These are phyloP conservation scores for Lagria hirta DNA, from an alignment of 2,888 invertebrate species.

Conservation along the genomic window DNA sequence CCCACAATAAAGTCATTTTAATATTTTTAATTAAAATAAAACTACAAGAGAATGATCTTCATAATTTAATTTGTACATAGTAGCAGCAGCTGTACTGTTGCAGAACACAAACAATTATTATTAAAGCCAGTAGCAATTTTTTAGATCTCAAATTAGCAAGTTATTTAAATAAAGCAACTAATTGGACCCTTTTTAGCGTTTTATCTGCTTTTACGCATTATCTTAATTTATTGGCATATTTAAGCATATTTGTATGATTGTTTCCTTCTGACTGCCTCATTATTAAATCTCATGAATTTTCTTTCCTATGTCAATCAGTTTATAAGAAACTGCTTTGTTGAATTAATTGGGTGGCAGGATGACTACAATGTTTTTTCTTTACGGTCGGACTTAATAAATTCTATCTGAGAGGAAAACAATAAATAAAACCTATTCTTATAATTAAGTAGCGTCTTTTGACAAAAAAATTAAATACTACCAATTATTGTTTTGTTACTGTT, in stretches of 20 bases:
- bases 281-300: conserved; percentile 28
- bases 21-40: not conserved
- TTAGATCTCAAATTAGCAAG: conserved; percentile 35
- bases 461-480: no score
- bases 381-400: no score
- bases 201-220: conserved; percentile 26
- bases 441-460: no score
- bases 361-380: conserved; percentile 25
- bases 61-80: not conserved
- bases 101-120: conserved; percentile 26
- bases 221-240: conserved; percentile 33
- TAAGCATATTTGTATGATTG: conserved; percentile 30
- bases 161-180: conserved; percentile 38
- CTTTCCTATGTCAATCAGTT: conserved; percentile 19
- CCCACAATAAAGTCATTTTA: no score
- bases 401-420: no score
- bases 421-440: no score
- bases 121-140: conserved; percentile 38
- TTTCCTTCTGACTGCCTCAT: conserved; percentile 11
- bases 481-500: not conserved
- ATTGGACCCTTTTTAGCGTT: conserved; percentile 30
- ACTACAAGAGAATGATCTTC: not conserved
- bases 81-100: conserved; percentile 18
- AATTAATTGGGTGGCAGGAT: conserved; percentile 31
- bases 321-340: conserved; percentile 27